Conservation (phyloP, 2,888 invertebrate genomes). For the Chaetoderma sp. region DNA sequence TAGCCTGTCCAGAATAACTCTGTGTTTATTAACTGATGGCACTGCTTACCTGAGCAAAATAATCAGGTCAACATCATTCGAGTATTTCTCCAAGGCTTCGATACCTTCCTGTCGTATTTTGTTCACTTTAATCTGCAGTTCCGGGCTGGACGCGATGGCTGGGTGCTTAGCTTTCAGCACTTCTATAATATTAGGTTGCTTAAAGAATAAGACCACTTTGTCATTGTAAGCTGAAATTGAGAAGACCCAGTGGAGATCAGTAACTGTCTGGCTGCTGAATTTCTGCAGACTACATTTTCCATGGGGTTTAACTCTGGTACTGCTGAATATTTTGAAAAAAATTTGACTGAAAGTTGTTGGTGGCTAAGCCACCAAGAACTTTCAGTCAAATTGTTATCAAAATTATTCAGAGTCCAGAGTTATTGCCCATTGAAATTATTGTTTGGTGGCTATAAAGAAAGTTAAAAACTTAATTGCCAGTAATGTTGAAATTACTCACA, state of each 20-base stretch:
- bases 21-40: no score
- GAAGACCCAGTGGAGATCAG: not conserved
- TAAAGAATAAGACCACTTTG: slow-evolving; percentile 92
- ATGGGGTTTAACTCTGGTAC: no score
- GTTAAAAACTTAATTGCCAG: not conserved
- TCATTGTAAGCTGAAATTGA: slow-evolving; percentile 82
- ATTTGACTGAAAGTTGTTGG: no score
- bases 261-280: no score
- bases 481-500: no score
- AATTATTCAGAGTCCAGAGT: no score
- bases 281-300: no score
- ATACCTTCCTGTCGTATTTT: slow-evolving; percentile 91
- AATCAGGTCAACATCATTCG: slow-evolving; percentile 93
- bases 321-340: no score
- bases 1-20: no score
- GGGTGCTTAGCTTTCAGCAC: slow-evolving; percentile 77
- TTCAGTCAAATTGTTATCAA: no score
- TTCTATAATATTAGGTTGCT: slow-evolving; percentile 93
- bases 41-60: slow-evolving; percentile 86
- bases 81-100: slow-evolving; percentile 84
- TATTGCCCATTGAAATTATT: no score
- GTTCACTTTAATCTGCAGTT: slow-evolving; percentile 86
- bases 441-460: not conserved
- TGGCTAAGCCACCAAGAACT: no score
- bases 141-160: slow-evolving; percentile 78